Base-by-base conservation (phyloP, 2,797 vertebrate species). In the Silurus aristotelis region DNA sequence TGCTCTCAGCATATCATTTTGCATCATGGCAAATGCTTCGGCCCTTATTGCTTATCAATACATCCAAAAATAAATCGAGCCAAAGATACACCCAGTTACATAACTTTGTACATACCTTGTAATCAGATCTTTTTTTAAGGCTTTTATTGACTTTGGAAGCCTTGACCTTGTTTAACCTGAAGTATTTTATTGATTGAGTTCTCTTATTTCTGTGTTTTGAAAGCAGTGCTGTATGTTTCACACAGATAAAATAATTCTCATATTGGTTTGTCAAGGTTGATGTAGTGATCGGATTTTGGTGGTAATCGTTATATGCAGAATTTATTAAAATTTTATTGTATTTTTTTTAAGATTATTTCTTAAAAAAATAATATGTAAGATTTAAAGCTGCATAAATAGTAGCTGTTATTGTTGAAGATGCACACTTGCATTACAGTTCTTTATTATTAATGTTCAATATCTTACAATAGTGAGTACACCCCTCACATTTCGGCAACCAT, bases 21-120 rank as follows among this genome's bases (percentile, higher is more conserved):
- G 60, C 22, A 25, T 13, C 2, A 9, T 55, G 64, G 79, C 25
- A 8, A 61, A 56, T 31, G 63, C 8, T 83, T 76, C 48, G 56
- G 55, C 13, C 38, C 67, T 83, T 52, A 64, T 83, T 75, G 71
- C 82, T 76, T 60, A 61, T 76, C 60, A 58, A 84, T 61, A 55
- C 64, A 31, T 5, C 80, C 19, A 55, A 38, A 87, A 87, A 83
- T 81, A 63, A 80, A 17, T 25, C 0, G 9, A 87, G 68, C 43
- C 25, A 5, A 19, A 66, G 38, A 70, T 46, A 17, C 31, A 67
- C 67, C 19, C 25, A 0, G 60, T 77, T 83, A 25, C 71, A 73
- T 86, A 82, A 88, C 38, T 48, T 63, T 60, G 52, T 48, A 10
- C 66, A 9, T 25, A 6, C 12, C 76, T 12, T 78, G 58, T n/a